Conservation (phyloP, 1,140 invertebrate genomes). For the Drosophila yakuba region DNA sequence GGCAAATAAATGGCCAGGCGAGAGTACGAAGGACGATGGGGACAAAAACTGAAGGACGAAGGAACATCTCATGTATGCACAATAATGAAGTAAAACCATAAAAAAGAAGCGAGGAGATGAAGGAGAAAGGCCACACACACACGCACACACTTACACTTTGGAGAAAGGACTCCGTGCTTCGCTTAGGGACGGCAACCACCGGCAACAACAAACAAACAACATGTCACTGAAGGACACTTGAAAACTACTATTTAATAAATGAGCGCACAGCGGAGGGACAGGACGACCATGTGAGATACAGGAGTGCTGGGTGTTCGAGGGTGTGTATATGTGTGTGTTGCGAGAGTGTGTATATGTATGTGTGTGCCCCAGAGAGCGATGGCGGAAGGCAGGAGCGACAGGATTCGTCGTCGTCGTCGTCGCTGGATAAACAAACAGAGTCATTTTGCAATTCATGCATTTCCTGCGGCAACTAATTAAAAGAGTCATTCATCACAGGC, state of each 20-base stretch:
- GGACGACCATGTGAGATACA: slow-evolving; percentile 40
- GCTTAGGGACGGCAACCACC: slow-evolving; percentile 48
- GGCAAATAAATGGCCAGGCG: slow-evolving; percentile 64
- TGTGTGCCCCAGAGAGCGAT: slow-evolving; percentile 31
- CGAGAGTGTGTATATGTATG: not conserved
- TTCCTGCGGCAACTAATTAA: slow-evolving; percentile 85
- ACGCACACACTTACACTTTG: not conserved
- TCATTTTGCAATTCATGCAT: slow-evolving; percentile 84
- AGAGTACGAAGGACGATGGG: slow-evolving; percentile 8
- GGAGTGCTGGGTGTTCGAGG: slow-evolving; percentile 21
- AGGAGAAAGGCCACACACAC: slow-evolving; percentile 61
- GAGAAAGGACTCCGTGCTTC: slow-evolving; percentile 46
- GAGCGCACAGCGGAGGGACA: slow-evolving; percentile 71
- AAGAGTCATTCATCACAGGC: slow-evolving; percentile 84
- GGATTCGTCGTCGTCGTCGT: slow-evolving; percentile 52
- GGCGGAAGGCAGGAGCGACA: slow-evolving; percentile 20
- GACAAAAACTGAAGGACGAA: slow-evolving; percentile 19
- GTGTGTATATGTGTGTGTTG: not conserved
- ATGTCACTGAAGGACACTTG: slow-evolving; percentile 83
- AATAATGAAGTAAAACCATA: slow-evolving; percentile 68
- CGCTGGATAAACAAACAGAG: slow-evolving; percentile 81
- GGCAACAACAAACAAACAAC: slow-evolving; percentile 71
- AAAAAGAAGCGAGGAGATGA: slow-evolving; percentile 27
- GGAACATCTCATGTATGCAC: slow-evolving; percentile 66
- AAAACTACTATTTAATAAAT: slow-evolving; percentile 84